Evolutionary conservation across 1,140 invertebrate species (phyloP).

Genomic region (Drosophila truncata): DNA sequence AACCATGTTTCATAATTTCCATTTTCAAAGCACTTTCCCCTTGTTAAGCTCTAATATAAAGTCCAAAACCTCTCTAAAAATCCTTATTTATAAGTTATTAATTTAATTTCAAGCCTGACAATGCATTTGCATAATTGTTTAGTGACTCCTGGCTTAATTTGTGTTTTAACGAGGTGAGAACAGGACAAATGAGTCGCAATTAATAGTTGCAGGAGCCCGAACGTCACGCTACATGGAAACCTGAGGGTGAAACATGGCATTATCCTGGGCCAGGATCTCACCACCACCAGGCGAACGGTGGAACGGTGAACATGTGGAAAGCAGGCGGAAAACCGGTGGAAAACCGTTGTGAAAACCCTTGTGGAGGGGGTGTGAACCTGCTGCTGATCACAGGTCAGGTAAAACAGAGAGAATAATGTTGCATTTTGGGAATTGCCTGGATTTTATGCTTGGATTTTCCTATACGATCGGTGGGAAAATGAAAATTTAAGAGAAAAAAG

Average conservation of each 20-base stretch:
- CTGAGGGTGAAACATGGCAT: conserved; percentile 10
- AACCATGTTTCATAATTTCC: background rate
- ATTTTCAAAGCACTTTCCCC: background rate
- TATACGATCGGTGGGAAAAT: conserved; percentile 42
- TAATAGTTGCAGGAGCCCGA: conserved; percentile 10
- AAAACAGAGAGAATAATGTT: conserved; percentile 10
- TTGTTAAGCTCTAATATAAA: background rate
- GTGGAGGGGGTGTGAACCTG: conserved; percentile 49
- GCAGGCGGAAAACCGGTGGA: conserved; percentile 6
- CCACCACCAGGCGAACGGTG: background rate
- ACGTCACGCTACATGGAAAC: conserved; percentile 28
- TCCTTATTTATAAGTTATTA: too few relatives aligned
- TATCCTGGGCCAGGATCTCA: conserved; percentile 34
- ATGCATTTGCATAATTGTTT: conserved; percentile 63
- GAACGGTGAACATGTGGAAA: background rate
- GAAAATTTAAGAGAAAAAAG: conserved; percentile 18
- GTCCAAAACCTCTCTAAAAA: too few relatives aligned
- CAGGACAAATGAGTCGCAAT: conserved; percentile 48
- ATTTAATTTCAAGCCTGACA: background rate
- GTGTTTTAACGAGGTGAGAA: conserved; percentile 55
- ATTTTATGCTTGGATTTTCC: conserved; percentile 14
- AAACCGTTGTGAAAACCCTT: conserved; percentile 12
- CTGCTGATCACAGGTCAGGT: conserved; percentile 5
- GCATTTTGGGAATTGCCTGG: conserved; percentile 21
- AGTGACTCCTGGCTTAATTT: conserved; percentile 10